These are phyloP conservation scores for Parascotia fuliginaria DNA, from an alignment of 2,888 invertebrate genomes.

Conservation along the genomic window DNA sequence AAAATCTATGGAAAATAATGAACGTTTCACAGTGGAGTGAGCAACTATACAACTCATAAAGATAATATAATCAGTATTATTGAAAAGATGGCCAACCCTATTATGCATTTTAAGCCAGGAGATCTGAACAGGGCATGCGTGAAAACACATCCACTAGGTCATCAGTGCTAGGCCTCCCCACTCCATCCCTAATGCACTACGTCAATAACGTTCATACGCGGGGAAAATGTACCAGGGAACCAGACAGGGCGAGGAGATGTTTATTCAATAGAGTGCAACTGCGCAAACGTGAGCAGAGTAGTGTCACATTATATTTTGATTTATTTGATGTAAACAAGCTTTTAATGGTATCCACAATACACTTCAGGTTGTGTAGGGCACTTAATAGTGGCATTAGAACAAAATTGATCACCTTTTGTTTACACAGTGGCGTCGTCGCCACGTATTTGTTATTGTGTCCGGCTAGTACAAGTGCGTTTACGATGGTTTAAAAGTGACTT, in stretches of 20 bases:
- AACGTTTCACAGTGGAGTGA: too few relatives aligned
- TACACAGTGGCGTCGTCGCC: background rate
- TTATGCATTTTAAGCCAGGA: constrained; percentile 1
- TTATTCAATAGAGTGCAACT: constrained; percentile 4
- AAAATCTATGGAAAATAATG: too few relatives aligned
- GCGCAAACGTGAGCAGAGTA: constrained; percentile 16
- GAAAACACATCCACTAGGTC: constrained; percentile 3
- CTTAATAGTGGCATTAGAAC: background rate
- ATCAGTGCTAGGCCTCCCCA: background rate
- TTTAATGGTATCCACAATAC: background rate
- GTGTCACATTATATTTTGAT: constrained; percentile 9
- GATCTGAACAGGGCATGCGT: constrained; percentile 11
- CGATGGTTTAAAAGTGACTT: background rate
- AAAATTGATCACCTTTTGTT: background rate
- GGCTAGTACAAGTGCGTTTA: background rate
- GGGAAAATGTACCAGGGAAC: constrained; percentile 10
- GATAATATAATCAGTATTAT: background rate
- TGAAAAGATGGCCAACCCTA: constrained; percentile 1
- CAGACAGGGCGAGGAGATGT: constrained; percentile 2
- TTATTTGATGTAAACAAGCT: constrained; percentile 5
- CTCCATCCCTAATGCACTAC: background rate
- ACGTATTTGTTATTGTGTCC: background rate
- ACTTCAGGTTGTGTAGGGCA: background rate
- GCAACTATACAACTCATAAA: too few relatives aligned
- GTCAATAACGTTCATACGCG: constrained; percentile 3